Conservation (phyloP, 2,888 invertebrate genomes). For the Calliopum simillimum region DNA sequence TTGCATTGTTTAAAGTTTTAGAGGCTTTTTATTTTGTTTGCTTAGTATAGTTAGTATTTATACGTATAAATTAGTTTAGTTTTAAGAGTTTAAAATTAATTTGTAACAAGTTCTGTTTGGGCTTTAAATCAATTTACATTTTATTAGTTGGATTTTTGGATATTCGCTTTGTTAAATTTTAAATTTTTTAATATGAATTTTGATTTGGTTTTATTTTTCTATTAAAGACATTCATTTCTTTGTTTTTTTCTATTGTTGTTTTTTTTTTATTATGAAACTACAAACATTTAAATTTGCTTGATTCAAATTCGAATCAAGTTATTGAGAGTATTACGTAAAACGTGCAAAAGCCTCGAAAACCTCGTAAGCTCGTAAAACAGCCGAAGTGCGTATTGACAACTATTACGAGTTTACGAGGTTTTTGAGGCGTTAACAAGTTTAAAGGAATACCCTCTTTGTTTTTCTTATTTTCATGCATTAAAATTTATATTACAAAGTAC, state of each 20-base stretch:
- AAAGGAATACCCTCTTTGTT: too few species aligned
- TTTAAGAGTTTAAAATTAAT: slow-evolving; percentile 18
- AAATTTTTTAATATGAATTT: background rate
- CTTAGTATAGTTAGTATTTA: background rate
- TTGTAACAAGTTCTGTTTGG: slow-evolving; percentile 6
- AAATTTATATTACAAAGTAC: too few species aligned
- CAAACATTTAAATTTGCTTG: slow-evolving; percentile 8
- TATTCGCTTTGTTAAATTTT: slow-evolving; percentile 2
- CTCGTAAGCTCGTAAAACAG: too few species aligned
- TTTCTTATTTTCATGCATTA: too few species aligned
- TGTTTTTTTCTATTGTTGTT: too few species aligned
- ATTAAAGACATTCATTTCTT: slow-evolving; percentile 3
- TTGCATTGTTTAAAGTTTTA: slow-evolving; percentile 5
- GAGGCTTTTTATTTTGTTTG: background rate
- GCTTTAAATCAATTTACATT: background rate
- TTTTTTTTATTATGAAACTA: background rate
- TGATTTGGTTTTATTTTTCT: background rate
- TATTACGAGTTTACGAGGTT: too few species aligned
- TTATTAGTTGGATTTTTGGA: background rate
- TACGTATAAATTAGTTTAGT: background rate
- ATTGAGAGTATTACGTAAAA: too few species aligned
- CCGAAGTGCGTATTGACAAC: too few species aligned
- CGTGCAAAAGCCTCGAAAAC: too few species aligned
- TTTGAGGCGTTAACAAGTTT: too few species aligned
- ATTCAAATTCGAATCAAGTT: background rate